Conservation (phyloP, 2,888 invertebrate species). For the Drosophila neotestacea region DNA sequence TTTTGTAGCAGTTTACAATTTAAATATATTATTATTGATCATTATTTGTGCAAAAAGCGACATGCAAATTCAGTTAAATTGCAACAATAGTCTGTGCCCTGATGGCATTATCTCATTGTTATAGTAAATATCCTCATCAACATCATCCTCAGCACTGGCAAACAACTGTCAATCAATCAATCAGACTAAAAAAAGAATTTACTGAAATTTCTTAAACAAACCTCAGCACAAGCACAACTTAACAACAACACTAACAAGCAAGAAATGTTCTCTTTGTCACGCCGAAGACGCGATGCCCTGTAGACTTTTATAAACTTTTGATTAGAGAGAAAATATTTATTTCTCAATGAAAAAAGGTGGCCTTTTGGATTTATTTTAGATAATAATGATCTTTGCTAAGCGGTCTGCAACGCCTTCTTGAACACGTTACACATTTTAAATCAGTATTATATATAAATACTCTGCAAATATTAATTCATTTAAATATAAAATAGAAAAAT, state of each 20-base stretch:
- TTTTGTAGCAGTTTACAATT: background rate
- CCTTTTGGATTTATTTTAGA: no score
- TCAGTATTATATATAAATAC: no score
- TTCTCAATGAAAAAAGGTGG: no score
- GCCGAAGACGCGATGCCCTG: no score
- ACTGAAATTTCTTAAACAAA: slow-evolving; percentile 10
- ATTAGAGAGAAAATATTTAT: no score
- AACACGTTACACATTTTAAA: no score
- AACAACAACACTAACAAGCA: background rate
- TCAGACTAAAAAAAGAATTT: slow-evolving; percentile 12
- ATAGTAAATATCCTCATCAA: background rate
- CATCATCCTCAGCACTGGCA: slow-evolving; percentile 2
- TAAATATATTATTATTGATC: background rate
- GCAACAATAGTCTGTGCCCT: background rate
- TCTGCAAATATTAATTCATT: no score
- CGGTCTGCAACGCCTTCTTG: no score
- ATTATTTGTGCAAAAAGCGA: background rate
- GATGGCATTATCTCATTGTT: background rate
- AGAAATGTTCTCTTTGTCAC: no score
- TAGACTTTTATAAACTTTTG: no score
- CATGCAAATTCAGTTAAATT: background rate
- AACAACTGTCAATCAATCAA: slow-evolving; percentile 49
- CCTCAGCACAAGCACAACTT: background rate
- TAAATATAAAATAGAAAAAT: no score
- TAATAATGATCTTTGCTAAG: no score